A percentile compares a stretch with the other conserved stretches of the same genome.
Evolutionary conservation across 2,888 invertebrate genomes (phyloP).

Genomic region (Spilosoma lubricipeda): DNA sequence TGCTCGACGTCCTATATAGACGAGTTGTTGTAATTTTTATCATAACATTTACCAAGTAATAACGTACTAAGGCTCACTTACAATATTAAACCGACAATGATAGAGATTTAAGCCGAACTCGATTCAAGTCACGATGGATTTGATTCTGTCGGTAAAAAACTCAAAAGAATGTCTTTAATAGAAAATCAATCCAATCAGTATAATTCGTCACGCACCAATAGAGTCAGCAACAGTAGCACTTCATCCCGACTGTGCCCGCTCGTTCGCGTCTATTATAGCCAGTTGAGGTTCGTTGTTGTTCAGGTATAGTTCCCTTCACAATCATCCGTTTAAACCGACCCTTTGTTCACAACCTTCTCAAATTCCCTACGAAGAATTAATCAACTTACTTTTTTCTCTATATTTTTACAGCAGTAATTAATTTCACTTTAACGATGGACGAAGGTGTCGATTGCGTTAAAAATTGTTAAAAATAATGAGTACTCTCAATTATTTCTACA

Average conservation of each 20-base stretch:
- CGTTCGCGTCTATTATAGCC: slow-evolving; percentile 48
- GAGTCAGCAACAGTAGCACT: slow-evolving; percentile 66
- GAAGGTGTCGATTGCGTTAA: slow-evolving; percentile 78
- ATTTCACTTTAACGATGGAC: slow-evolving; percentile 73
- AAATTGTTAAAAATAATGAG: slow-evolving; percentile 76
- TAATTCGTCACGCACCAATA: slow-evolving; percentile 73
- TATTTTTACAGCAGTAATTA: slow-evolving; percentile 77
- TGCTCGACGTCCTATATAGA: slow-evolving; percentile 49
- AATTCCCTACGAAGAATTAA: slow-evolving; percentile 77
- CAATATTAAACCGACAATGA: slow-evolving; percentile 45
- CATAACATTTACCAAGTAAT: slow-evolving; percentile 34
- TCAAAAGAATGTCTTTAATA: slow-evolving; percentile 69
- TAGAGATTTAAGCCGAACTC: slow-evolving; percentile 63
- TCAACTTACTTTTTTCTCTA: slow-evolving; percentile 71
- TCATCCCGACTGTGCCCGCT: slow-evolving; percentile 51
- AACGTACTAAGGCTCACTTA: slow-evolving; percentile 32
- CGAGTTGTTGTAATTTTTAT: slow-evolving; percentile 37
- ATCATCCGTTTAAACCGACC: slow-evolving; percentile 57
- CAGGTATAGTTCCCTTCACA: slow-evolving; percentile 48
- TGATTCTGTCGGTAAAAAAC: slow-evolving; percentile 63
- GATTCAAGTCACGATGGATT: slow-evolving; percentile 73
- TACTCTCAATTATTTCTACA: slow-evolving; percentile 62
- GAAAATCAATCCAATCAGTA: slow-evolving; percentile 81
- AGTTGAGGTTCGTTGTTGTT: slow-evolving; percentile 27
- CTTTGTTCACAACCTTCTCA: slow-evolving; percentile 80